Evolutionary conservation across 2,888 invertebrate genomes (phyloP), one percentile per base, ranked within the genome.

Genomic region (Malachius bipustulatus): DNA sequence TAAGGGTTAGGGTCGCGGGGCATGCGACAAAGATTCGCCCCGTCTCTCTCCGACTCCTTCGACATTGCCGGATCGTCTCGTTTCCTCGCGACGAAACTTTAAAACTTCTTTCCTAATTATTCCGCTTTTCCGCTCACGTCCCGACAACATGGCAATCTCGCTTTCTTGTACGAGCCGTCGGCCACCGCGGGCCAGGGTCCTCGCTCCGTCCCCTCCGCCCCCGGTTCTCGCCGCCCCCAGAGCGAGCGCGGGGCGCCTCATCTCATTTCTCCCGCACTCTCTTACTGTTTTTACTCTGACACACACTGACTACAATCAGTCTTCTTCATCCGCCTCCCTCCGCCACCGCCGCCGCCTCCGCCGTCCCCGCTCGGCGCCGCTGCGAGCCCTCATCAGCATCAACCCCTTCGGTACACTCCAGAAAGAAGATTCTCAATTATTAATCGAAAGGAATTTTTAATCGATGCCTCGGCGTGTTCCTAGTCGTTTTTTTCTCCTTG

Each of bases 261-360:
- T 19, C 24, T 19, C 24, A 19, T 19, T 19, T 19, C 24, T 8
- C 36, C 36, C 43, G 40, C 38, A 40, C 44, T 40, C 36, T 43
- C 71, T 71, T 61, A 60, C 54, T 59, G 58, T 59, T 59, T 59
- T 59, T 59, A 56, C 59, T 55, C 59, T 54, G 52, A 61, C 59
- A 62, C 58, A 60, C 56, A 60, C 60, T 57, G 57, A 59, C 57
- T 59, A 60, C 60, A 60, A 60, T 61, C 62, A 59, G 59, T 57
- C 58, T 56, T 57, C 58, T 54, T 56, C 56, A 55, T 46, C 40
- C 44, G 38, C 36, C 31, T 38, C 37, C 31, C 16, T 32, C 31
- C 15, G n/a, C 9, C 28, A 10, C 10, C 29, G 29, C 12, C 12
- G n/a, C 29, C 29, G 10, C 12, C 29, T 38, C 41, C 32, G 26